phyloP scores from a whole-genome alignment of 1,140 invertebrate species.

The Himalopsyche phryganea region DNA sequence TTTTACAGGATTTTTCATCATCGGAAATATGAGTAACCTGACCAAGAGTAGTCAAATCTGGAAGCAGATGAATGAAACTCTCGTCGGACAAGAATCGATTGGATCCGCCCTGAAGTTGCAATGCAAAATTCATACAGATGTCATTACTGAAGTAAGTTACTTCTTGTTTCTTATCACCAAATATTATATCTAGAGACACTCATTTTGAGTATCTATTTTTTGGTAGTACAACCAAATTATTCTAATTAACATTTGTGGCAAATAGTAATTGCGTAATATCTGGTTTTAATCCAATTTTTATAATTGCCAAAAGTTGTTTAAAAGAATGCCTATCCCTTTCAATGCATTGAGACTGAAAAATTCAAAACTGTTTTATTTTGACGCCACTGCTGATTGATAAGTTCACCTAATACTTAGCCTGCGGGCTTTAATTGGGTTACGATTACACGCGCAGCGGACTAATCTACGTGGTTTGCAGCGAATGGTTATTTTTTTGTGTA shows the following conservation, averaged over 20 bases:
- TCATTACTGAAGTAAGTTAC: constrained; percentile 33
- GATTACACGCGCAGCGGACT: no score
- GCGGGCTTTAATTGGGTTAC: no score
- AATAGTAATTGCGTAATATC: neutral
- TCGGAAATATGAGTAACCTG: constrained; percentile 66
- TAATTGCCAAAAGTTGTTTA: no score
- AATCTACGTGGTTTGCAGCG: no score
- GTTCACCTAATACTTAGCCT: no score
- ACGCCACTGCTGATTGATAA: no score
- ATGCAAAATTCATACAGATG: constrained; percentile 49
- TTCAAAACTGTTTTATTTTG: no score
- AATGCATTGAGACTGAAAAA: no score
- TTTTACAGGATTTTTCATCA: constrained; percentile 55
- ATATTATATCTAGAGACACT: no score
- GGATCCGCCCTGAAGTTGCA: constrained; percentile 44
- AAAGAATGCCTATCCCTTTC: no score
- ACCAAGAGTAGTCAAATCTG: constrained; percentile 51
- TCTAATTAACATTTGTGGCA: neutral
- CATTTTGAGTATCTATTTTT: neutral
- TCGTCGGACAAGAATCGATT: constrained; percentile 45
- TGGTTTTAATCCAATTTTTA: neutral
- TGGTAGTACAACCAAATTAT: neutral
- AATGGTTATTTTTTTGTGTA: no score
- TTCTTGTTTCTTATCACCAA: neutral
- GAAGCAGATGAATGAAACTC: constrained; percentile 49